Conservation (phyloP, 2,113 vertebrate genomes). For the Archocentrus centrarchus region DNA sequence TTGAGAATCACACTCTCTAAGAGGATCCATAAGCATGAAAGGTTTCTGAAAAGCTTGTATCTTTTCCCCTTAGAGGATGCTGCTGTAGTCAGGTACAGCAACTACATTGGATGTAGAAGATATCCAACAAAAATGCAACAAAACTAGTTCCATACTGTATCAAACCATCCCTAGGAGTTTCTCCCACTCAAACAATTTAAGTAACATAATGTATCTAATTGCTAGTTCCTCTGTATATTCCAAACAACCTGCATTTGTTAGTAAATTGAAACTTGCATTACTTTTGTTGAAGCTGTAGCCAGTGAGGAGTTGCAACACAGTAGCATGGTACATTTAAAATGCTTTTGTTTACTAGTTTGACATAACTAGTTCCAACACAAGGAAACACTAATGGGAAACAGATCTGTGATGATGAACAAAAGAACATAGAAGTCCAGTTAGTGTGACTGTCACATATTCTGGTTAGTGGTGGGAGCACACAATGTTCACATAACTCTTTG, state of each 20-base stretch:
- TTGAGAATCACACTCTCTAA: neutral
- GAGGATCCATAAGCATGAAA: neutral
- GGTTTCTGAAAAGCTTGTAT: neutral
- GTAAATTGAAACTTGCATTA: neutral
- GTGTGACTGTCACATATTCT: slow-evolving; percentile 16
- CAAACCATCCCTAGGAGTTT: neutral
- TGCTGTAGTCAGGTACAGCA: neutral
- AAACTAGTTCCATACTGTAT: neutral
- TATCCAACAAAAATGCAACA: neutral
- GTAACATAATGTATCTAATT: neutral
- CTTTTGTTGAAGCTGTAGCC: neutral
- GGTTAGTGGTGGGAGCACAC: slow-evolving; percentile 27
- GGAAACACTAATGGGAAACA: neutral
- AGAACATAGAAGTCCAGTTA: slow-evolving; percentile 4
- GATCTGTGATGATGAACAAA: neutral
- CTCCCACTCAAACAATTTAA: neutral
- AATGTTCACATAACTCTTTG: slow-evolving; percentile 32
- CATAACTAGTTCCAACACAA: neutral
- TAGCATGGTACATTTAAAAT: neutral
- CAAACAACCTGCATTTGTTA: neutral
- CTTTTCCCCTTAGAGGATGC: neutral
- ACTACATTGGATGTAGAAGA: neutral
- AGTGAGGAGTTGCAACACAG: neutral
- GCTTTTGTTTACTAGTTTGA: neutral
- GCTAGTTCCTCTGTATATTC: neutral